phyloP scores from a whole-genome alignment of 1,140 invertebrate species.

The Hycleus phaleratus region DNA sequence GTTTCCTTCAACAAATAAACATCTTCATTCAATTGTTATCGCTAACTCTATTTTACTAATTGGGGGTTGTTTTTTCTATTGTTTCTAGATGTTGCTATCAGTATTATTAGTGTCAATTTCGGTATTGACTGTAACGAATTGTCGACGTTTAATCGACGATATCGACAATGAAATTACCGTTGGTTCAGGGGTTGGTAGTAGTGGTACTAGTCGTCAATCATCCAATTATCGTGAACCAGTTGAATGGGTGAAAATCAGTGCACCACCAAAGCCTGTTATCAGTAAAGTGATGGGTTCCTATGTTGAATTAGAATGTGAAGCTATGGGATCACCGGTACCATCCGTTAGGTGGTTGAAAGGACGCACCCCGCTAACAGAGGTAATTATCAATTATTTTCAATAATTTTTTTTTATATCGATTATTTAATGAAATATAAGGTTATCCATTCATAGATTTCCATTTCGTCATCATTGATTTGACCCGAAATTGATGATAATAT shows the following conservation, averaged over 20 bases:
- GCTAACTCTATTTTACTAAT: too few relatives aligned
- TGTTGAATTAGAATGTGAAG: conserved; percentile 59
- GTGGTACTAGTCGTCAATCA: background rate
- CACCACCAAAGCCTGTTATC: conserved; percentile 39
- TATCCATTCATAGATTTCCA: background rate
- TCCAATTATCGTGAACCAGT: conserved; percentile 1
- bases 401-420: background rate
- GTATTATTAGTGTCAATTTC: conserved; percentile 25
- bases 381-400: conserved; percentile 31
- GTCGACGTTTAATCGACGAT: conserved; percentile 24
- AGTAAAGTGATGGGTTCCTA: conserved; percentile 41
- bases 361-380: conserved; percentile 50
- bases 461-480: background rate
- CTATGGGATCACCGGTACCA: conserved; percentile 59
- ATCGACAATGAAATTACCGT: conserved; percentile 24
- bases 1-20: too few relatives aligned
- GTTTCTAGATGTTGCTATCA: conserved; percentile 30
- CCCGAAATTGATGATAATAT: background rate
- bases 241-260: conserved; percentile 48
- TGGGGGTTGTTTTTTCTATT: background rate
- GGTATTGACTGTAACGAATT: conserved; percentile 14
- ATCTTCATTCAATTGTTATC: too few relatives aligned
- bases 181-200: conserved; percentile 1
- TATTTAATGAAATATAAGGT: background rate
- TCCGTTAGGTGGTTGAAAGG: conserved; percentile 60